Evolutionary conservation across 2,888 invertebrate genomes (phyloP).

Genomic region (Apotomis turbidana): DNA sequence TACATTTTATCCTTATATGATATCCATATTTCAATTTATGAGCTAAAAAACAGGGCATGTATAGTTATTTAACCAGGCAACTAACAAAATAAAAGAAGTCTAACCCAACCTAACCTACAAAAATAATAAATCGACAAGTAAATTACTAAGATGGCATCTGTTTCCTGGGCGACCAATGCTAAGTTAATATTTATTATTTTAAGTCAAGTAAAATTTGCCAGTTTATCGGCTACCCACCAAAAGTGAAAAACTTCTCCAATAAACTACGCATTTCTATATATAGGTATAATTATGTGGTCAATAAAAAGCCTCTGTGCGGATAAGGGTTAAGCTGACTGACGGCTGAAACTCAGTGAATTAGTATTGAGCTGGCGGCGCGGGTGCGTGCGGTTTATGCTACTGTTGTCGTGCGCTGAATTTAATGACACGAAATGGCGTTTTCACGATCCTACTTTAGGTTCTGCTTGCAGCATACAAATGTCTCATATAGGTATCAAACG

Average conservation of each 20-base stretch:
- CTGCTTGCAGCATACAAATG: slow-evolving; percentile 34
- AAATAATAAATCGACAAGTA: too few relatives aligned
- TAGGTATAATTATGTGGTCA: not conserved
- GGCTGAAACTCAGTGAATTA: slow-evolving; percentile 16
- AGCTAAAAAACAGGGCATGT: too few relatives aligned
- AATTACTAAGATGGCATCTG: too few relatives aligned
- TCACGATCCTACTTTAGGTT: slow-evolving; percentile 25
- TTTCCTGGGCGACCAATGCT: too few relatives aligned
- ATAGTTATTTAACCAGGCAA: too few relatives aligned
- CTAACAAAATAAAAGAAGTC: too few relatives aligned
- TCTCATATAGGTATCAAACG: not conserved
- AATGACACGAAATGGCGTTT: slow-evolving; percentile 38
- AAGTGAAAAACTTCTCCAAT: not conserved
- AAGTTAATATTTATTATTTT: too few relatives aligned
- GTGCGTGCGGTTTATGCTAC: slow-evolving; percentile 51
- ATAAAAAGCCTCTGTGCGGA: not conserved
- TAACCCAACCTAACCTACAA: too few relatives aligned
- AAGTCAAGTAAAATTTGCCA: too few relatives aligned
- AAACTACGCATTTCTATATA: not conserved
- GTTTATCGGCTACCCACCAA: too few relatives aligned
- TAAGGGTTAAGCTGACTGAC: not conserved
- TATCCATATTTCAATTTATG: too few relatives aligned
- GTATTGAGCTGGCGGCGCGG: slow-evolving; percentile 43
- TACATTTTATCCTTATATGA: too few relatives aligned
- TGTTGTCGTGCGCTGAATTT: slow-evolving; percentile 65